Evolutionary conservation across 2,888 invertebrate species (phyloP).

Genomic region (Carterocephalus palaemon): DNA sequence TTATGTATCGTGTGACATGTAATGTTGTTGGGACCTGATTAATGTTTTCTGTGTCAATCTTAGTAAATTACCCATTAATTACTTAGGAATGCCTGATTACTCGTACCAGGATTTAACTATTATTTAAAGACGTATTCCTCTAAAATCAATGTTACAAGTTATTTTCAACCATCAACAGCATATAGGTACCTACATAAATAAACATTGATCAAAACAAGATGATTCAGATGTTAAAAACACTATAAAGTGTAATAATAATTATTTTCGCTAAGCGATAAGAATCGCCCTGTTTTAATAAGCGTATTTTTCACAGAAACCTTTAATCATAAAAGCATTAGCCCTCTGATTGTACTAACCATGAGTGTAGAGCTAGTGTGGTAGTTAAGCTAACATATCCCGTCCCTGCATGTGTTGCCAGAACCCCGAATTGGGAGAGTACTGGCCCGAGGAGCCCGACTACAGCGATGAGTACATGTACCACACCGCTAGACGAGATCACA

Average conservation of each 20-base stretch:
- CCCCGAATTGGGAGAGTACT: slow-evolving; percentile 59
- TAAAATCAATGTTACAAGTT: too few relatives aligned
- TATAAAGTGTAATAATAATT: too few relatives aligned
- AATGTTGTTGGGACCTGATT: slow-evolving; percentile 16
- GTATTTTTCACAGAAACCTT: not conserved
- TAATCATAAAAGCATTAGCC: slow-evolving; percentile 8
- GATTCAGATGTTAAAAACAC: too few relatives aligned
- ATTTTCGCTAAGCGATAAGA: too few relatives aligned
- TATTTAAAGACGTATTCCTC: too few relatives aligned
- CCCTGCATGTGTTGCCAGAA: slow-evolving; percentile 62
- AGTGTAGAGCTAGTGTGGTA: slow-evolving; percentile 28
- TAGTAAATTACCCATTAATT: too few relatives aligned
- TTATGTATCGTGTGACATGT: slow-evolving; percentile 12
- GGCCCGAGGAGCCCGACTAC: slow-evolving; percentile 68
- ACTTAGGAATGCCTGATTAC: too few relatives aligned
- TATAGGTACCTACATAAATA: too few relatives aligned
- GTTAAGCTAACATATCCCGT: slow-evolving; percentile 54
- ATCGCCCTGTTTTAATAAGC: not conserved
- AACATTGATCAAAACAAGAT: too few relatives aligned
- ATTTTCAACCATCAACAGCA: too few relatives aligned
- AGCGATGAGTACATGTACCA: slow-evolving; percentile 77
- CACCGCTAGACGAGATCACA: slow-evolving; percentile 70
- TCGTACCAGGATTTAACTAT: too few relatives aligned
- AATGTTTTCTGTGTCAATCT: slow-evolving; percentile 9
- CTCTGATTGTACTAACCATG: slow-evolving; percentile 20